A percentile compares a stretch with the other conserved stretches of the same genome.
These are phyloP conservation scores for Eupithecia tripunctaria DNA, from an alignment of 2,888 invertebrate genomes.

Conservation along the genomic window DNA sequence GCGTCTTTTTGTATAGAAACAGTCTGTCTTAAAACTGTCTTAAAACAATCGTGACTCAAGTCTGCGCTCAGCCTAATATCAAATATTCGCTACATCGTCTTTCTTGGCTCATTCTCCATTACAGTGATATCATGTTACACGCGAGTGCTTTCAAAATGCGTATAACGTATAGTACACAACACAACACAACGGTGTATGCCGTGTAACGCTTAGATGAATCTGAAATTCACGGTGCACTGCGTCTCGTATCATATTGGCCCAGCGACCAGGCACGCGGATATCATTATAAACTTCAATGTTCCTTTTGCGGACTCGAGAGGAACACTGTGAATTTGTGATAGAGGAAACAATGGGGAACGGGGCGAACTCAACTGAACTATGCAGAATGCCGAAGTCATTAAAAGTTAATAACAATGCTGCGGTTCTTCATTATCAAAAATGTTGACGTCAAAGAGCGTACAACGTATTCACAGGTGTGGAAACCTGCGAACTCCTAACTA, in stretches of 20 bases:
- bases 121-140: not conserved
- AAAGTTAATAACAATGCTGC: not conserved
- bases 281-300: not conserved
- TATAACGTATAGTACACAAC: not conserved
- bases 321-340: not conserved
- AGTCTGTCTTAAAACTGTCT: too few species aligned
- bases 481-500: not conserved
- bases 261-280: not conserved
- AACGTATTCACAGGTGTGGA: not conserved
- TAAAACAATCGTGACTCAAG: too few species aligned
- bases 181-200: constrained; percentile 3
- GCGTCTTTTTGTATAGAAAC: too few species aligned
- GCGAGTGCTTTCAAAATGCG: constrained; percentile 8
- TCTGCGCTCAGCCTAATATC: too few species aligned
- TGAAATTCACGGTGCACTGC: constrained; percentile 16
- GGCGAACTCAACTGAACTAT: not conserved
- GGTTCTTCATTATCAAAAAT: not conserved
- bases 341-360: not conserved
- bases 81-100: not conserved
- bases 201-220: constrained; percentile 11
- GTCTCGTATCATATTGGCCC: too few species aligned
- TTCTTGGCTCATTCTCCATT: not conserved
- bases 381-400: not conserved
- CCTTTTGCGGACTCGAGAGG: not conserved
- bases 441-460: not conserved